Evolutionary conservation across 2,888 invertebrate species (phyloP).

Genomic region (Adineta ricciae): DNA sequence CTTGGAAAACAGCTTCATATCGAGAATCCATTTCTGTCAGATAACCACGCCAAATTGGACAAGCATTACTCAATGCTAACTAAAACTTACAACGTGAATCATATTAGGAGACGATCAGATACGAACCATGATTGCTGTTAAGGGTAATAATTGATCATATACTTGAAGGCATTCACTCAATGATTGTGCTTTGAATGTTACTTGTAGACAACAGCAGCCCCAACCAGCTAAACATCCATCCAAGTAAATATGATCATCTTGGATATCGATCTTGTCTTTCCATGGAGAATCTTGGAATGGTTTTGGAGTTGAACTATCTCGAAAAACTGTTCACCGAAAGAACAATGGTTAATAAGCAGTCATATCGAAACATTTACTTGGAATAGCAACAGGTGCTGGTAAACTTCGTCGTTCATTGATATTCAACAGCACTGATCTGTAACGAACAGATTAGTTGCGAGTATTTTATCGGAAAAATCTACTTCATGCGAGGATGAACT

Average conservation of each 20-base stretch:
- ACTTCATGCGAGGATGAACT: background rate
- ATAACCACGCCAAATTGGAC: constrained; percentile 83
- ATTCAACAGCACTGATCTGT: background rate
- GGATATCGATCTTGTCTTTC: background rate
- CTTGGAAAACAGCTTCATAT: constrained; percentile 89
- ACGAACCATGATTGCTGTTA: constrained; percentile 76
- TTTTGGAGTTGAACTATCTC: background rate
- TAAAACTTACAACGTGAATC: constrained; percentile 43
- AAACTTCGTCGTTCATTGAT: background rate
- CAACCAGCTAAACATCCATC: constrained; percentile 99
- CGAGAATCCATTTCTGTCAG: constrained; percentile 90
- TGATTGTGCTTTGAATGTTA: constrained; percentile 73
- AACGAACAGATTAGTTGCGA: background rate
- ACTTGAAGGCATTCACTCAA: constrained; percentile 84
- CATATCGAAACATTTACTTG: background rate
- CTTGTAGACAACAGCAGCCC: constrained; percentile 93
- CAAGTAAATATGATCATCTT: constrained; percentile 50
- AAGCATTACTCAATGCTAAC: constrained; percentile 90
- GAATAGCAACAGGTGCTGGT: background rate
- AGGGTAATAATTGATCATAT: constrained; percentile 89
- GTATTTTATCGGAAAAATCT: background rate
- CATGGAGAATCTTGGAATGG: background rate
- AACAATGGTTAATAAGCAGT: background rate
- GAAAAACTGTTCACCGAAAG: background rate
- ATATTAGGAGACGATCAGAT: background rate